Evolutionary conservation across 2,113 vertebrate species (phyloP).

Genomic region (Epinephelus fuscoguttatus): DNA sequence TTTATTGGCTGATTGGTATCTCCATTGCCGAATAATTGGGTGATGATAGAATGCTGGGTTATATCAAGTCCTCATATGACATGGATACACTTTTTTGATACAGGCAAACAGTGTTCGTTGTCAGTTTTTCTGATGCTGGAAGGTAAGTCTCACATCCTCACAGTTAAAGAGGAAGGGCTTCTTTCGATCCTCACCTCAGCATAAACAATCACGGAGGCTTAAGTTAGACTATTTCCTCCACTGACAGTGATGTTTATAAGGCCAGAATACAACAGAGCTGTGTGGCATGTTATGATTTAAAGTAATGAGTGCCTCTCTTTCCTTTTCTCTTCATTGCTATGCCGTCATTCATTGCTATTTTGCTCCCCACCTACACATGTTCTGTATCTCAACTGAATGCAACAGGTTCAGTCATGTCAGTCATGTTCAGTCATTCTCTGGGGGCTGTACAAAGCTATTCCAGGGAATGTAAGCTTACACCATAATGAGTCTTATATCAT

Average conservation of each 20-base stretch:
- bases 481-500: slow-evolving; percentile 10
- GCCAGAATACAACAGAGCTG: not conserved
- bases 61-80: not conserved
- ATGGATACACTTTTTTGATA: not conserved
- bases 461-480: slow-evolving; percentile 9
- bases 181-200: not conserved
- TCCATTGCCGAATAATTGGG: not conserved
- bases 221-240: not conserved
- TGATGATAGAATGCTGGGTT: not conserved
- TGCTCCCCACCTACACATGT: slow-evolving; percentile 44
- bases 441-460: slow-evolving; percentile 22
- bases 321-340: not conserved
- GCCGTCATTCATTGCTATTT: slow-evolving; percentile 27
- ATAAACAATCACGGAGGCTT: not conserved
- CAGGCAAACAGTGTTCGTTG: not conserved
- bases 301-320: not conserved
- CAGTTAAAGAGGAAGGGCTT: not conserved
- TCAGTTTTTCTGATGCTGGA: not conserved
- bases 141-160: not conserved
- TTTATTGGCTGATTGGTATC: not conserved
- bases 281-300: not conserved
- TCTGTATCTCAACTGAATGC: slow-evolving; percentile 43
- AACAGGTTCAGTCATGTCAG: slow-evolving; percentile 36
- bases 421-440: not conserved
- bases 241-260: not conserved